Evolutionary conservation across 2,797 vertebrate genomes (phyloP).

Genomic region (Gambusia yucatana): DNA sequence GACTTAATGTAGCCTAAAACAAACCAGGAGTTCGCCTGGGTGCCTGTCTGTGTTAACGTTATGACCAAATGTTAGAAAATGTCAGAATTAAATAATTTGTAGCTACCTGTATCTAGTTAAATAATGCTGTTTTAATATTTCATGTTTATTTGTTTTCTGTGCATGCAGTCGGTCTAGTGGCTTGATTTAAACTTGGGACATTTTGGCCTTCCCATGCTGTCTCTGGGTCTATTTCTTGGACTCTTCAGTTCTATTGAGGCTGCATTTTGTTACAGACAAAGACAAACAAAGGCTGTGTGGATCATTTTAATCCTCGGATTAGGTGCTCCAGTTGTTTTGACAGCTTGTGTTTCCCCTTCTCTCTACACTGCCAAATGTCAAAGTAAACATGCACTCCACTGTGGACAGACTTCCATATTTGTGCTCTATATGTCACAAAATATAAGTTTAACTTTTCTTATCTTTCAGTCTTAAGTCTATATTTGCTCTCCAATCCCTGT

Average conservation of each 20-base stretch:
- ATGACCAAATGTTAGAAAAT: conserved; percentile 10
- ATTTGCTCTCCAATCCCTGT: not conserved
- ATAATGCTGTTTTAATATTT: not conserved
- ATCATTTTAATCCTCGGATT: conserved; percentile 20
- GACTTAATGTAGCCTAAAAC: conserved; percentile 35
- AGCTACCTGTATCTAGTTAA: not conserved
- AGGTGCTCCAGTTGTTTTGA: not conserved
- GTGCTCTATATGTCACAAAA: conserved; percentile 4
- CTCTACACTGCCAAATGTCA: conserved; percentile 6
- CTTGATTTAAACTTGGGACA: not conserved
- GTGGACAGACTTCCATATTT: not conserved
- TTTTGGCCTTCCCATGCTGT: not conserved
- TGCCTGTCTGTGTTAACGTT: conserved; percentile 5
- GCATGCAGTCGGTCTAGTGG: not conserved
- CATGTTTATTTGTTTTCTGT: not conserved
- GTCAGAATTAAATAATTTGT: conserved; percentile 9
- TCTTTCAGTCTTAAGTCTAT: conserved; percentile 6
- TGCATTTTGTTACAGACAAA: not conserved
- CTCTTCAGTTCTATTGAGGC: not conserved
- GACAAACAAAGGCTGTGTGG: not conserved
- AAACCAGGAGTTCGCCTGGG: conserved; percentile 2
- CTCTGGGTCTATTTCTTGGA: not conserved
- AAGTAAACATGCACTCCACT: not conserved
- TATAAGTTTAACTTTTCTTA: not conserved
- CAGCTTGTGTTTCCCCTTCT: not conserved